phyloP scores from a whole-genome alignment of 2,888 invertebrate species.

The Papilio demoleus region DNA sequence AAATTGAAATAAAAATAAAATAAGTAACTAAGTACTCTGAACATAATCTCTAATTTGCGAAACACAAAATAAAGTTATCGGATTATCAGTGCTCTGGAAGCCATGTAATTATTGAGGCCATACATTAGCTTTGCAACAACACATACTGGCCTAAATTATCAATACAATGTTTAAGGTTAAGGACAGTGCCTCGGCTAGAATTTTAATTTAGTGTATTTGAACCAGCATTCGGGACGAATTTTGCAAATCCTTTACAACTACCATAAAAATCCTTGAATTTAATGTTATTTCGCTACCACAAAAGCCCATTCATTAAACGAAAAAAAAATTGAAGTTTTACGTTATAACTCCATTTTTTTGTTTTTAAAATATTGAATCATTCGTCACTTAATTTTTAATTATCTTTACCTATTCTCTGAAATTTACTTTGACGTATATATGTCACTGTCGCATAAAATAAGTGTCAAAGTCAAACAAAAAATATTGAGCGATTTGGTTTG shows the following conservation, averaged over 20 bases:
- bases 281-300: no score
- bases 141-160: not conserved
- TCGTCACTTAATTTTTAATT: not conserved
- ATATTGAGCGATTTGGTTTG: not conserved
- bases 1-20: not conserved
- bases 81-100: conserved; percentile 9
- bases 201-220: not conserved
- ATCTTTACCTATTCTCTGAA: not conserved
- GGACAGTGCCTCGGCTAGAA: not conserved
- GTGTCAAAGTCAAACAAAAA: conserved; percentile 2
- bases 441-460: not conserved
- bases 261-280: not conserved
- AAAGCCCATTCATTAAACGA: no score
- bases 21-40: no score
- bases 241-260: not conserved
- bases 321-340: no score
- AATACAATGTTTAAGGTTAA: conserved; percentile 1
- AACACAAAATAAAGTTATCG: conserved; percentile 12
- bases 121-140: not conserved
- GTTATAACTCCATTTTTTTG: no score
- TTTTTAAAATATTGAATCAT: not conserved
- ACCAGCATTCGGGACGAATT: not conserved
- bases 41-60: conserved; percentile 8
- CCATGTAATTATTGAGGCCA: conserved; percentile 19
- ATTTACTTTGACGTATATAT: not conserved